These are phyloP conservation scores for Tetragonula clypearis DNA, from an alignment of 1,140 invertebrate genomes.

Conservation along the genomic window DNA sequence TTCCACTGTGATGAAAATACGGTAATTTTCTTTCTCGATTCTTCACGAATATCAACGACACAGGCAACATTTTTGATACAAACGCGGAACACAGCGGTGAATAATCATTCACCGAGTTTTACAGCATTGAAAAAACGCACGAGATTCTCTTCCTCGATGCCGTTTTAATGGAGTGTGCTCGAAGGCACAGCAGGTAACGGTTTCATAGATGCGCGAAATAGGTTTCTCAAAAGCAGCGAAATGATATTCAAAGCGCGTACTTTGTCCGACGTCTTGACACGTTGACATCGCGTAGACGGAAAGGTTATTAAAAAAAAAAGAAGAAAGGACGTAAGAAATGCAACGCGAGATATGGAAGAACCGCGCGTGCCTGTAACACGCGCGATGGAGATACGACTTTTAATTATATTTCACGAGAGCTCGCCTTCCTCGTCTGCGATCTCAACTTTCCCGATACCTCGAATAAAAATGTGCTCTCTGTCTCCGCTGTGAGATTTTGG, in stretches of 20 bases:
- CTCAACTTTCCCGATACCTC: background rate
- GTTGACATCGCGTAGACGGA: background rate
- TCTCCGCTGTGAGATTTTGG: too few species aligned
- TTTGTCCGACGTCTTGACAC: background rate
- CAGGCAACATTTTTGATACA: too few species aligned
- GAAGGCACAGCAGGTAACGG: background rate
- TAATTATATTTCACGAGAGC: background rate
- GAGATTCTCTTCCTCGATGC: too few species aligned
- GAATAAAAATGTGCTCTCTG: background rate
- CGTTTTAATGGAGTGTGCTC: background rate
- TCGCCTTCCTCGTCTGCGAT: background rate
- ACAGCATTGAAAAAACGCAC: too few species aligned
- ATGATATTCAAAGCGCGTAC: background rate
- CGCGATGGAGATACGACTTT: background rate
- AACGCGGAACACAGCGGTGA: too few species aligned
- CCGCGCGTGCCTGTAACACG: background rate
- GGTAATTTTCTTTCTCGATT: too few species aligned
- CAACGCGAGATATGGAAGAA: background rate
- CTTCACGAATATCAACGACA: too few species aligned
- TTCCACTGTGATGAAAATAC: too few species aligned
- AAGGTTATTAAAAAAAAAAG: background rate
- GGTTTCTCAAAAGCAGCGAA: background rate
- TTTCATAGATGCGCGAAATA: background rate
- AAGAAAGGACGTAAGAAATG: background rate
- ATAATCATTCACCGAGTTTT: too few species aligned